Evolutionary conservation across 1,140 invertebrate species (phyloP).

Genomic region (Drosophila pachea): DNA sequence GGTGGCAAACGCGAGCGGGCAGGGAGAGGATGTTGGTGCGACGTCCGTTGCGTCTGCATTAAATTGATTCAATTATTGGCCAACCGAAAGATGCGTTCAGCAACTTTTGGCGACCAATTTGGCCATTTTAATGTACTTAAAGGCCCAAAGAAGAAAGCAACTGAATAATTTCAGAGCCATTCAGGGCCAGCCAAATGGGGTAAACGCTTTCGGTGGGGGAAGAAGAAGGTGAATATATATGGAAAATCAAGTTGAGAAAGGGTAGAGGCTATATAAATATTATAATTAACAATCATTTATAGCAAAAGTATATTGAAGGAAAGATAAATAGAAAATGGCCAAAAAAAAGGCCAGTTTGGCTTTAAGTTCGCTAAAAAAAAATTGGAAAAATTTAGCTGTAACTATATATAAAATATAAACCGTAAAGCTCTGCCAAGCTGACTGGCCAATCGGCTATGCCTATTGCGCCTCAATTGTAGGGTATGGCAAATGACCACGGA

Average conservation of each 20-base stretch:
- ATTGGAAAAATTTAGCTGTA: too few relatives aligned
- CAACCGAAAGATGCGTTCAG: conserved; percentile 23
- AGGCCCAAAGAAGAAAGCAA: conserved; percentile 33
- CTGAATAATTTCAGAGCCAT: conserved; percentile 8
- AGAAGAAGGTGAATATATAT: neutral
- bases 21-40: conserved; percentile 13
- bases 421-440: neutral
- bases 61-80: conserved; percentile 69
- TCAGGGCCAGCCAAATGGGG: neutral
- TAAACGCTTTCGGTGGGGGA: neutral
- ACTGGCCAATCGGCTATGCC: too few relatives aligned
- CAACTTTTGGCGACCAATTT: conserved; percentile 31
- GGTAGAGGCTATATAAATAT: neutral
- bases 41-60: conserved; percentile 40
- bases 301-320: too few relatives aligned
- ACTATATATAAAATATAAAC: too few relatives aligned
- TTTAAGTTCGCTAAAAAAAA: too few relatives aligned
- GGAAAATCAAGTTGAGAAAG: neutral
- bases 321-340: too few relatives aligned
- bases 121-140: conserved; percentile 57
- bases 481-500: conserved; percentile 32
- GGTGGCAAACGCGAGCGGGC: conserved; percentile 11
- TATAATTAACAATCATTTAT: neutral
- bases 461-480: neutral
- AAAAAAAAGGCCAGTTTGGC: too few relatives aligned